These are phyloP conservation scores for Sphyrna mokarran DNA, from an alignment of 2,113 vertebrate genomes.

Conservation along the genomic window DNA sequence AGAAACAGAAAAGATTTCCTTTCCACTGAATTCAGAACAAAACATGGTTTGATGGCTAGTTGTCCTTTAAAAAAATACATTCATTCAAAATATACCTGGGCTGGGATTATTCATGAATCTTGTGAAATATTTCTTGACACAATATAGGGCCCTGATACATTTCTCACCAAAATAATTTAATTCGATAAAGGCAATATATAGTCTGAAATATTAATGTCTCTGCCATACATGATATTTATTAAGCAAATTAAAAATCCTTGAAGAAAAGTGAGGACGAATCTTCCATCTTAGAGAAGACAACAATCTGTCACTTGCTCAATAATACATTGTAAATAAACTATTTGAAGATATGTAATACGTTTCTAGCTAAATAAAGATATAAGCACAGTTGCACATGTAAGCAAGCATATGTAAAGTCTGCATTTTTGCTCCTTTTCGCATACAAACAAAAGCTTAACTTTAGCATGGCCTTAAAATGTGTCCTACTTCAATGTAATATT, in stretches of 20 bases:
- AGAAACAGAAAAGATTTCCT: not conserved
- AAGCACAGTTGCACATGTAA: not conserved
- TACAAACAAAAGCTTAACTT: not conserved
- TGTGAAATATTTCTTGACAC: not conserved
- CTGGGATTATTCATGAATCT: not conserved
- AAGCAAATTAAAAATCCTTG: not conserved
- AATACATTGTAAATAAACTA: not conserved
- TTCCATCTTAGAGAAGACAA: not conserved
- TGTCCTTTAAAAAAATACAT: not conserved
- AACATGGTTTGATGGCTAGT: not conserved
- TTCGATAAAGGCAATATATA: not conserved
- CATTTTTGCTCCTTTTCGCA: not conserved
- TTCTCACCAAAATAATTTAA: not conserved
- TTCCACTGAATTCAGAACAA: not conserved
- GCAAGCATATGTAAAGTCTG: not conserved
- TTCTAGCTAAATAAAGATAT: not conserved
- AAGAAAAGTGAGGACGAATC: not conserved
- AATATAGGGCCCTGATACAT: not conserved
- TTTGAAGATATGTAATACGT: not conserved
- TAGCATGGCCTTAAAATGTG: not conserved
- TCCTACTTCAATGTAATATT: not conserved
- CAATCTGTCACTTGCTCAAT: not conserved
- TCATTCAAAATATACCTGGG: not conserved
- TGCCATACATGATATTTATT: slow-evolving; percentile 26
- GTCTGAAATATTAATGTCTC: not conserved